Evolutionary conservation across 2,113 vertebrate species (phyloP).

Genomic region (Corythoichthys haematopterus): DNA sequence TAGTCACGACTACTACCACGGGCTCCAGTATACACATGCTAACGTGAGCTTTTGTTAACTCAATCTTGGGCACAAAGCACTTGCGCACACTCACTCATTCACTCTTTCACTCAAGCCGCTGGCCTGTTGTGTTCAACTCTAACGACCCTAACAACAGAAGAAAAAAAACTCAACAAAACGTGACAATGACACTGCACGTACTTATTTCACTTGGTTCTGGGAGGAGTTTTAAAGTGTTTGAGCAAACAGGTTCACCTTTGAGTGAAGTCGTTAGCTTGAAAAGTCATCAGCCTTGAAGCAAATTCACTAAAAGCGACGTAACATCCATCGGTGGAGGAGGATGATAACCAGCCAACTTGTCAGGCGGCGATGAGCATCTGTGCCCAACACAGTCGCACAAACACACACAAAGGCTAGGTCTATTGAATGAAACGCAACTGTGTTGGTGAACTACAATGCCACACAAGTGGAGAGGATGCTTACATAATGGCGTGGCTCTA

Average conservation of each 20-base stretch:
- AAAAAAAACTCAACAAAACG: not conserved
- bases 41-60: slow-evolving; percentile 68
- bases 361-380: slow-evolving; percentile 18
- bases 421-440: slow-evolving; percentile 59
- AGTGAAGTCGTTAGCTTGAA: slow-evolving; percentile 5
- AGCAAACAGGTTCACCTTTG: slow-evolving; percentile 63
- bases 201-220: not conserved
- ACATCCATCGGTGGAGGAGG: not conserved
- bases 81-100: slow-evolving; percentile 48
- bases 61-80: slow-evolving; percentile 65
- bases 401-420: slow-evolving; percentile 65
- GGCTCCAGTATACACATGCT: slow-evolving; percentile 45
- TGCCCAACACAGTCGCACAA: slow-evolving; percentile 10
- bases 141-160: not conserved
- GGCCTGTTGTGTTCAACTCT: slow-evolving; percentile 63
- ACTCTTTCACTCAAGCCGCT: slow-evolving; percentile 36
- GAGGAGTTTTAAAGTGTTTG: slow-evolving; percentile 44
- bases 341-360: slow-evolving; percentile 4
- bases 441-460: slow-evolving; percentile 49
- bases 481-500: slow-evolving; percentile 24
- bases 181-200: too few species aligned
- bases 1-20: slow-evolving; percentile 43
- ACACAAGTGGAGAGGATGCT: slow-evolving; percentile 45
- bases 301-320: not conserved
- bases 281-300: not conserved